Conservation (phyloP, 2,113 vertebrate genomes). For the Chaenogobius annularis region DNA sequence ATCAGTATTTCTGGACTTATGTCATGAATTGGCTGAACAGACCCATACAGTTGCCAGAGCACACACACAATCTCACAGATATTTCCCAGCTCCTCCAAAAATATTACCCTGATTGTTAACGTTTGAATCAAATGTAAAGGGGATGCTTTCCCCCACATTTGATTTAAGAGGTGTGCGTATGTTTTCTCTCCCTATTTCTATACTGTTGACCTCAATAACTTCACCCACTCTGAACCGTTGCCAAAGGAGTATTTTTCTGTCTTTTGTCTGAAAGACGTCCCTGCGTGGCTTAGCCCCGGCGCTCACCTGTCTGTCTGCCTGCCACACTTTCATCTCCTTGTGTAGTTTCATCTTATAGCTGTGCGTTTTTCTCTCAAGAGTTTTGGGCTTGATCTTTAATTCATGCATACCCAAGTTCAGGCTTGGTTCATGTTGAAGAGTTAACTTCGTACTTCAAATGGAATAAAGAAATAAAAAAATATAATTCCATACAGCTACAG, state of each 20-base stretch:
- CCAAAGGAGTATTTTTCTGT: constrained; percentile 9
- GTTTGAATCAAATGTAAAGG: too few species aligned
- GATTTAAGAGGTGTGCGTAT: too few species aligned
- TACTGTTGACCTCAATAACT: background rate
- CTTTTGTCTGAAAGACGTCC: constrained; percentile 23
- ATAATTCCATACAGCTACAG: background rate
- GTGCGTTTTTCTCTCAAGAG: constrained; percentile 51
- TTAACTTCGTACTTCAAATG: constrained; percentile 24
- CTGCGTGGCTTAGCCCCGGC: constrained; percentile 20
- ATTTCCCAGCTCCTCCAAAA: background rate
- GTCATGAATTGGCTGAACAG: background rate
- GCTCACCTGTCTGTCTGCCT: constrained; percentile 52
- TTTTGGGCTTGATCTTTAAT: constrained; percentile 72
- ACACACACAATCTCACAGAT: background rate
- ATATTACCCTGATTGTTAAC: too few species aligned
- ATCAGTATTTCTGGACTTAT: background rate
- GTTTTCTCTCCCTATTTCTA: background rate
- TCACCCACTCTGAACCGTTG: constrained; percentile 11
- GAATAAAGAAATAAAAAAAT: background rate
- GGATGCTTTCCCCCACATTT: background rate
- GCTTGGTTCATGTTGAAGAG: constrained; percentile 50
- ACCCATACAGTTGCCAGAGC: too few species aligned
- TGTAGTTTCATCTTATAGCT: constrained; percentile 51
- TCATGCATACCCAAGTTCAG: constrained; percentile 64
- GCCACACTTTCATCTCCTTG: constrained; percentile 53